Evolutionary conservation across 2,113 vertebrate species (phyloP), one percentile per base, ranked within the genome.

Genomic region (Anas platyrhynchos): DNA sequence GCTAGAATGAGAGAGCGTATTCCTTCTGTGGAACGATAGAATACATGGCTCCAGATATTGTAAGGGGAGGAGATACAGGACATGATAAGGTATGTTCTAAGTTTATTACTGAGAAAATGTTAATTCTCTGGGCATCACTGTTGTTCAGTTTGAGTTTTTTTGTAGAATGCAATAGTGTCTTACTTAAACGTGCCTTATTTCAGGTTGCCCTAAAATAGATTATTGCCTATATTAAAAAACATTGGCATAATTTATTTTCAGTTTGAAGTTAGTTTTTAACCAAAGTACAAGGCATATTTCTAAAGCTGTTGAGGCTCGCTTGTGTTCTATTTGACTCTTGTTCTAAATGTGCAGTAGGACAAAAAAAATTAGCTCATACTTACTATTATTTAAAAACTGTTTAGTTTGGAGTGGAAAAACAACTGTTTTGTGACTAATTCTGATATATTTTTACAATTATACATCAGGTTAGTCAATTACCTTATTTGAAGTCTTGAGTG

Each of bases 31-130:
- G 99, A 75, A 99, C 99, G 31, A 99, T 99, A 93, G 99, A 99
- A 94, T 99, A 99, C 88, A 99, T 99, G 99, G 99, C 99, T 86
- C 99, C 99, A 71, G 99, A 99, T 98, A 99, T 99, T 83, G 98
- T 99, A 83, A 98, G 98, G 97, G 99, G 99, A 44, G 99, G 99
- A 94, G 99, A 99, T 88, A 96, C 98, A 4, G 99, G 99, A 88
- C 99, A 99, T 69, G 99, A 99, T 97, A 99, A 99, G 99, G 99
- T 99, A 98, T 76, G 86, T 88, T 92, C 62, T 44, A 41, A 25
- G 43, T 86, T 77, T 31, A 48, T 83, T 76, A 56, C 22, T 62
- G 12, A 55, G 75, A 91, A 44, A 2, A 62, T 79, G 58, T 34
- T 10, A 22, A 21, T 71, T 88, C 29, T 72, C 83, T 27, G 46